Evolutionary conservation across 2,113 vertebrate species (phyloP).

Genomic region (Saiga tatarica): DNA sequence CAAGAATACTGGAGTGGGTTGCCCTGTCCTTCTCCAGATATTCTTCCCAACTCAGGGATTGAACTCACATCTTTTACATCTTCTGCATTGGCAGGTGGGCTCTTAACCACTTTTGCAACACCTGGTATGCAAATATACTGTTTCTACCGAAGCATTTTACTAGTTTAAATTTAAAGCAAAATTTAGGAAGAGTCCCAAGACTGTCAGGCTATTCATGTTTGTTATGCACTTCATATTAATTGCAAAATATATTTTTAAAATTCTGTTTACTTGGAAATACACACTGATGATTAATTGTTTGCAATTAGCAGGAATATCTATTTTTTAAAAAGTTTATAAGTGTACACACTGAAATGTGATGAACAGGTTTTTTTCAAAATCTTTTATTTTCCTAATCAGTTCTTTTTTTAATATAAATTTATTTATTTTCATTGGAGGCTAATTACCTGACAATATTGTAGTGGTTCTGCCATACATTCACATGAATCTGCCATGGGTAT

Average conservation of each 20-base stretch:
- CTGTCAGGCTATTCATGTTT: neutral
- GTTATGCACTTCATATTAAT: neutral
- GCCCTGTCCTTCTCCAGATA: neutral
- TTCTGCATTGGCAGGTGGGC: neutral
- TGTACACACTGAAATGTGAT: neutral
- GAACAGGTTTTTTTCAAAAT: neutral
- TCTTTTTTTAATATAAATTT: neutral
- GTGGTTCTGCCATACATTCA: too few relatives aligned
- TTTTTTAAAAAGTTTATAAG: neutral
- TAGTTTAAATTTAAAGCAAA: neutral
- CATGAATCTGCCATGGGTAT: fast-evolving
- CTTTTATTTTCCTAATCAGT: neutral
- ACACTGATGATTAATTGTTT: neutral
- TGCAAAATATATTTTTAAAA: neutral
- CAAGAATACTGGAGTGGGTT: neutral
- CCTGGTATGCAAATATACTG: neutral
- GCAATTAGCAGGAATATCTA: neutral
- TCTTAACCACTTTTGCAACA: neutral
- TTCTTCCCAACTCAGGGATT: neutral
- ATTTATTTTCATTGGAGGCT: too few relatives aligned
- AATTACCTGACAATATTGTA: too few relatives aligned
- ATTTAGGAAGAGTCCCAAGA: neutral
- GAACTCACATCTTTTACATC: neutral
- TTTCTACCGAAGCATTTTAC: neutral
- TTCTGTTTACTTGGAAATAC: neutral